Evolutionary conservation across 1,140 invertebrate species (phyloP).

Genomic region (Cylas formicarius): DNA sequence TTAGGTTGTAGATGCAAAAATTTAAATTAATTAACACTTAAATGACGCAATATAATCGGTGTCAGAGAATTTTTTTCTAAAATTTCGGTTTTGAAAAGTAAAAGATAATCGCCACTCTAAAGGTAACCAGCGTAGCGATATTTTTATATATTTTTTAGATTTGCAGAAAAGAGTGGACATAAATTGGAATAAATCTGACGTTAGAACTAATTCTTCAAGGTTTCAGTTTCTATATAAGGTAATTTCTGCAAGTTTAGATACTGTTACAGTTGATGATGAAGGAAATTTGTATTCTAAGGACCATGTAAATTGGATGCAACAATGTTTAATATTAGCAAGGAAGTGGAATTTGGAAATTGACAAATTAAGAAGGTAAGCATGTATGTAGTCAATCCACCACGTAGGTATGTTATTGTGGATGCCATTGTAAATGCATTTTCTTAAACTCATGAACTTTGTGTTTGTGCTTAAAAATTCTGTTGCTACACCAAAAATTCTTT

Average conservation of each 20-base stretch:
- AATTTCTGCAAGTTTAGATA: slow-evolving; percentile 58
- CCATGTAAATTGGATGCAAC: slow-evolving; percentile 60
- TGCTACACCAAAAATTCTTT: not conserved
- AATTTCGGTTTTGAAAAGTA: too few relatives aligned
- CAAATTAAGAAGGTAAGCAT: slow-evolving; percentile 64
- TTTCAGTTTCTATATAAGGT: slow-evolving; percentile 58
- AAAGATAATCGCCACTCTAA: too few relatives aligned
- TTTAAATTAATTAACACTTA: too few relatives aligned
- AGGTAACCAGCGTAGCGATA: too few relatives aligned
- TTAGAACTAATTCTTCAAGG: slow-evolving; percentile 38
- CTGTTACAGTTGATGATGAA: slow-evolving; percentile 46
- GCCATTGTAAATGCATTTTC: slow-evolving; percentile 1
- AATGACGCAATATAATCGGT: not conserved
- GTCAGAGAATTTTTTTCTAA: not conserved
- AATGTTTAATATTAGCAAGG: slow-evolving; percentile 61
- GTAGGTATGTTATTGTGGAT: not conserved
- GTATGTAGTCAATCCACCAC: too few relatives aligned
- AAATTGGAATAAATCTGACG: slow-evolving; percentile 31
- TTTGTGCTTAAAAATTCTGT: not conserved
- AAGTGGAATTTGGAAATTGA: slow-evolving; percentile 76
- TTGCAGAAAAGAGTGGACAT: slow-evolving; percentile 30
- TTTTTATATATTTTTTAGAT: slow-evolving; percentile 25
- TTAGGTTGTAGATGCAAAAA: too few relatives aligned
- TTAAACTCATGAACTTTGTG: not conserved
- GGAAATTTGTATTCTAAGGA: slow-evolving; percentile 50